These are phyloP conservation scores for Drosophila nigricruria DNA, from an alignment of 2,888 invertebrate species.

Conservation along the genomic window DNA sequence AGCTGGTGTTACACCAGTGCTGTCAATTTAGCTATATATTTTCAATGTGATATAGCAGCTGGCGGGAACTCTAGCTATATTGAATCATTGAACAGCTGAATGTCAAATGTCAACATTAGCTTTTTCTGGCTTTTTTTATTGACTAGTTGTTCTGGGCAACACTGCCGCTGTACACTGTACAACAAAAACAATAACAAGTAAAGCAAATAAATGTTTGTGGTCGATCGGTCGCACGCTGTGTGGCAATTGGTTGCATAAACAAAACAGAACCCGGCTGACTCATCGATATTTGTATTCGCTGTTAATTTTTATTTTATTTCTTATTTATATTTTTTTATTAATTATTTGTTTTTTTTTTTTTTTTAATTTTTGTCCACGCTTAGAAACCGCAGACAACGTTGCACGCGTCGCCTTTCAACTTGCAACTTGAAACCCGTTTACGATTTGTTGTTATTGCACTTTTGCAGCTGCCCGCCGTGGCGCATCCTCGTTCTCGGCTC, in stretches of 20 bases:
- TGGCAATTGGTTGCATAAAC: constrained; percentile 75
- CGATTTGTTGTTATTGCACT: constrained; percentile 59
- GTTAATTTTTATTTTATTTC: constrained; percentile 32
- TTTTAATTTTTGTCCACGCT: constrained; percentile 27
- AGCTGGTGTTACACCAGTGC: no score
- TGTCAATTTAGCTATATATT: no score
- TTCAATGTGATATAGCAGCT: no score
- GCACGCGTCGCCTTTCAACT: constrained; percentile 44
- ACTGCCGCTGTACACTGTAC: constrained; percentile 2
- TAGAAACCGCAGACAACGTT: constrained; percentile 26
- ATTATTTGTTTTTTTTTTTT: not conserved
- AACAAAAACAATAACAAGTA: constrained; percentile 28
- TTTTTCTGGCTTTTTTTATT: no score
- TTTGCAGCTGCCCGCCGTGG: constrained; percentile 73
- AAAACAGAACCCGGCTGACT: constrained; percentile 56
- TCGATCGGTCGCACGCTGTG: constrained; percentile 7
- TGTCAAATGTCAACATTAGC: no score
- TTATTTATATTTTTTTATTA: constrained; percentile 14
- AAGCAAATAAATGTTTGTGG: constrained; percentile 74
- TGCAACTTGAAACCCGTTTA: constrained; percentile 71
- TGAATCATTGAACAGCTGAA: no score
- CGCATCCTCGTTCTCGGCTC: constrained; percentile 66
- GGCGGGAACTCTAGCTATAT: no score
- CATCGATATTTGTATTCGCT: constrained; percentile 29
- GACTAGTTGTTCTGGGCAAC: no score